Base-by-base conservation (phyloP, 2,888 invertebrate species). In the Pediacus dermestoides region DNA sequence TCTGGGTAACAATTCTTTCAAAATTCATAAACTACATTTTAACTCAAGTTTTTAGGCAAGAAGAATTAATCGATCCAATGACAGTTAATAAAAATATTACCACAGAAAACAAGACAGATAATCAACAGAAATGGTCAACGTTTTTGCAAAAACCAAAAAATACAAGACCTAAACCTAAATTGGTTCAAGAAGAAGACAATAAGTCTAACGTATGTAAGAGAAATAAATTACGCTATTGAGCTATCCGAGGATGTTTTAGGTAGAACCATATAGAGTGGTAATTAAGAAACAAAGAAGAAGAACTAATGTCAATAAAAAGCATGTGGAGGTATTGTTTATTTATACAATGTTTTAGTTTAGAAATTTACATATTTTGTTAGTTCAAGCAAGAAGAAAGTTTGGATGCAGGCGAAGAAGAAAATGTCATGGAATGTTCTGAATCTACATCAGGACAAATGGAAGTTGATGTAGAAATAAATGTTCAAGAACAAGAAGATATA, bases 141-240 rank as follows among this genome's bases (percentile, higher is more conserved):
- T 88, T 88, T 58, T 61, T 88, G 44, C 81, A 84, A 64, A 84
- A 82, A 54, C 88, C 88, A 0, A 75, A 79, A 50, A 70, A 84
- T 11, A 81, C 85, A 0, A 75, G 79, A 46, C 85, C 85, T 0
- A 54, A 53, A 31, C 60, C 67, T 1, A 65, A 65, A 28, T 54
- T 53, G 39, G 42, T 44, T 21, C 56, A 61, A 16, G 60, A 67
- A 44, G 48, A 41, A 34, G 50, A 50, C 33, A 60, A 61, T 4
- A 28, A 28, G 21, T 6, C 14, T 9, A 41, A 39, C 41, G 9
- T 10, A 45, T 21, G 65, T 62, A 53, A 47, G 27, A 34, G 3
- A 31, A 3, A 14, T 12, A 16, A 16, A 2, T 15, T 33, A 8
- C 9, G 14, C 8, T 30, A 8, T 11, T 13, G 8, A 30, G 14